Evolutionary conservation across 2,888 invertebrate species (phyloP).

Genomic region (Lathronympha strigana): DNA sequence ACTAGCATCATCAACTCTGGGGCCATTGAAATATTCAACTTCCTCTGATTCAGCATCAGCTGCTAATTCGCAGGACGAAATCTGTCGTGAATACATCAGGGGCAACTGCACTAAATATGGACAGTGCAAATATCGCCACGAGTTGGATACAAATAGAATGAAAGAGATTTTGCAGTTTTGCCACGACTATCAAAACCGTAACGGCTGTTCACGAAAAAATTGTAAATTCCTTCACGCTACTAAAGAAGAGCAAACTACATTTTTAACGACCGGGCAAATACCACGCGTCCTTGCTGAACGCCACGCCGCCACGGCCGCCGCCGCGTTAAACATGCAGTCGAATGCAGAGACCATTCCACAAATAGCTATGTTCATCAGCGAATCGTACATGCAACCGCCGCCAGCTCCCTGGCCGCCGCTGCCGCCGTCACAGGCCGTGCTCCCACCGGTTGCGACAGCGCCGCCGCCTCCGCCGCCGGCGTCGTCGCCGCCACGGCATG

Average conservation of each 20-base stretch:
- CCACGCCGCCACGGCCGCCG: constrained; percentile 57
- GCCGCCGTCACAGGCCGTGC: constrained; percentile 6
- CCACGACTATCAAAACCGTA: constrained; percentile 71
- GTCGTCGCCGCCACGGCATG: constrained; percentile 50
- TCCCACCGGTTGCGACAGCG: constrained; percentile 40
- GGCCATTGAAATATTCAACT: constrained; percentile 32
- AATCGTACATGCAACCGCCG: constrained; percentile 20
- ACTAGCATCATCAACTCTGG: constrained; percentile 52
- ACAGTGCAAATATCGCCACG: constrained; percentile 66
- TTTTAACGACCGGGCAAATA: constrained; percentile 59
- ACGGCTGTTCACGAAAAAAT: constrained; percentile 63
- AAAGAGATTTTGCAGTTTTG: constrained; percentile 69
- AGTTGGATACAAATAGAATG: constrained; percentile 66
- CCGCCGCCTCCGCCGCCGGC: constrained; percentile 47
- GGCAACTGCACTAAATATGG: constrained; percentile 66
- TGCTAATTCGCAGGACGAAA: too few relatives aligned
- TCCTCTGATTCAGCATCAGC: constrained; percentile 27
- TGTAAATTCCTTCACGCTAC: constrained; percentile 70
- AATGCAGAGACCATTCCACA: constrained; percentile 52
- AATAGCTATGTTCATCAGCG: constrained; percentile 48
- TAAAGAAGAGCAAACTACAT: constrained; percentile 66
- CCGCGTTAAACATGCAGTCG: constrained; percentile 35
- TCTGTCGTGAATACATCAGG: constrained; percentile 71
- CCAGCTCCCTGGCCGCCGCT: constrained; percentile 24
- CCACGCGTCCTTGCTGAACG: constrained; percentile 66